Evolutionary conservation across 35 echinoderm and acorn worm species (phyloP).

Genomic region (Lytechinus pictus): DNA sequence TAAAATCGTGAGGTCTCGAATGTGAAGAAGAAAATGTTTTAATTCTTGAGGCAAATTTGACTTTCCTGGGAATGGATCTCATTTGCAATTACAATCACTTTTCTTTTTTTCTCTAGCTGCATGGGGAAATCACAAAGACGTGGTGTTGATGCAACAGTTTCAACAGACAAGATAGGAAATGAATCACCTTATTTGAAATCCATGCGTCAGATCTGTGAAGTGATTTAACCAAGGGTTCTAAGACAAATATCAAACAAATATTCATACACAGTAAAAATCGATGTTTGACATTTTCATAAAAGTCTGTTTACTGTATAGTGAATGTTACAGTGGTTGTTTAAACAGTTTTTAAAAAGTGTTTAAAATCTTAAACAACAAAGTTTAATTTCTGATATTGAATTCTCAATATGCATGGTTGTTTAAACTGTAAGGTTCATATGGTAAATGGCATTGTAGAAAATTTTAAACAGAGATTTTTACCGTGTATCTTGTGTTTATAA

Average conservation of each 20-base stretch:
- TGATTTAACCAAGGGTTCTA: slow-evolving; percentile 13
- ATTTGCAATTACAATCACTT: slow-evolving; percentile 20
- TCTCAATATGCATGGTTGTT: no score
- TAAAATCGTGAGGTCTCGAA: neutral
- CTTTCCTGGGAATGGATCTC: neutral
- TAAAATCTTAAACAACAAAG: no score
- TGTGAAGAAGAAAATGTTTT: neutral
- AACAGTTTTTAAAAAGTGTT: no score
- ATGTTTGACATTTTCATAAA: no score
- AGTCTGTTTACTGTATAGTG: no score
- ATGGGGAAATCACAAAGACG: neutral
- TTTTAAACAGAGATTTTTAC: no score
- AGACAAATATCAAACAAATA: neutral
- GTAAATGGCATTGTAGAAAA: no score
- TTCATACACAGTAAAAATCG: neutral
- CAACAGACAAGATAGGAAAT: slow-evolving; percentile 32
- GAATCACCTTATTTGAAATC: slow-evolving; percentile 45
- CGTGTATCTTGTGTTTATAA: no score
- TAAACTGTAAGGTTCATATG: no score
- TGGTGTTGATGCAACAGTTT: slow-evolving; percentile 18
- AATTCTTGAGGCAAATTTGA: neutral
- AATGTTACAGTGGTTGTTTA: no score
- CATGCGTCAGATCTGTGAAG: slow-evolving; percentile 22
- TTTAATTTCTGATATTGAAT: no score
- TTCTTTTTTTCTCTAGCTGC: neutral